Base-by-base conservation (phyloP, 2,888 invertebrate species). In the Acleris laterana region DNA sequence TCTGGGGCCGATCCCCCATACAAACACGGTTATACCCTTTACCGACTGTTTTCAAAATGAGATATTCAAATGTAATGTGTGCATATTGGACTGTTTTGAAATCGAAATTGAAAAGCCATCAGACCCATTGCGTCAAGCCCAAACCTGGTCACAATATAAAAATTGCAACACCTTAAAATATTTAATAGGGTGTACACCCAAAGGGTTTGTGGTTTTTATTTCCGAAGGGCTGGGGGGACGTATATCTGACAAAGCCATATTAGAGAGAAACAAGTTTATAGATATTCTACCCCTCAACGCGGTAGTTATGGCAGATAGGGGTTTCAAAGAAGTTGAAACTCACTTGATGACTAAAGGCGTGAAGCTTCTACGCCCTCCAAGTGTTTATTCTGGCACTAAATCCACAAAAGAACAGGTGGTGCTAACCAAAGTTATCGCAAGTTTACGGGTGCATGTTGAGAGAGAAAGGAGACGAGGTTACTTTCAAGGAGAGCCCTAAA, bases 111-210 rank as follows among this genome's bases (percentile, higher is more conserved):
- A 28, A 28, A 28, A 28, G 25, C 25, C 25, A 28, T 28, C 25
- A 28, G 25, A 28, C 25, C 25, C 25, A 28, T n/a, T 46, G n/a
- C 46, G 46, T n/a, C 46, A 13, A n/a, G 16, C 46, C 13, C 13
- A n/a, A n/a, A 46, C 46, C n/a, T n/a, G 13, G 46, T 4, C 46
- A n/a, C 46, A 13, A 46, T n/a, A 46, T n/a, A 13, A 13, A 28
- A 28, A 48, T 56, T 66, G 66, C 22, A 63, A 66, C 48, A 69
- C 69, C 44, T 50, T 69, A 6, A 58, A 62, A 48, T 67, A 25
- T 51, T 25, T 51, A n/a, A 51, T 51, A 25, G 51, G 51, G 11
- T 51, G 51, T n/a, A 16, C 16, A 11, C 51, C 51, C 6, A 25
- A 22, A 11, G 51, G 25, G 16, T 51, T 25, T 25, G 25, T 51